Percentiles rank a stretch among this genome's conserved stretches.
These are phyloP conservation scores for Teleogryllus occipitalis DNA, from an alignment of 1,140 invertebrate species.

Conservation along the genomic window DNA sequence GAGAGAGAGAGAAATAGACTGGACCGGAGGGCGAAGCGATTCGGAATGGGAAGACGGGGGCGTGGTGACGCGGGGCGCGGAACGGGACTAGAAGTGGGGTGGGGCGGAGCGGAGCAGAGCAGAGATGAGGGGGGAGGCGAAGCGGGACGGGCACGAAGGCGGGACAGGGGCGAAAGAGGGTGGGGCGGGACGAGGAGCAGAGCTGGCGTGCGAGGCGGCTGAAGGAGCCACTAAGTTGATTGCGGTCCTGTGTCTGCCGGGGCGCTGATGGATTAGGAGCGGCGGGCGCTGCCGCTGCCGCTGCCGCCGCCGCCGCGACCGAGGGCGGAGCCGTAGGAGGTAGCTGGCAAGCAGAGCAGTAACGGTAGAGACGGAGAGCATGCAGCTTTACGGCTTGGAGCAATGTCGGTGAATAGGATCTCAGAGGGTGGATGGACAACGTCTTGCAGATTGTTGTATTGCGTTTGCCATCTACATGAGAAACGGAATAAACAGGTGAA, in stretches of 20 bases:
- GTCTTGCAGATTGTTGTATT: no score
- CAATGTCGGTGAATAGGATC: no score
- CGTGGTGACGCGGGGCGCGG: no score
- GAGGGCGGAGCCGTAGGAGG: not conserved
- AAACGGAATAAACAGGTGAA: no score
- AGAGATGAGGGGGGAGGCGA: not conserved
- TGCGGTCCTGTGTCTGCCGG: not conserved
- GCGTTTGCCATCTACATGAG: no score
- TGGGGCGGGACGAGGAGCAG: not conserved
- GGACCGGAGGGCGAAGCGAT: no score
- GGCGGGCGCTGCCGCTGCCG: no score
- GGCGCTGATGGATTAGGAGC: not conserved
- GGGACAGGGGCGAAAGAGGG: not conserved
- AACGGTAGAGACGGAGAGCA: not conserved
- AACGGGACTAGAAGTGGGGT: not conserved
- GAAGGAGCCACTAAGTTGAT: not conserved
- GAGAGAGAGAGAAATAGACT: no score
- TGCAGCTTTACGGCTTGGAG: no score
- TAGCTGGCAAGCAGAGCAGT: not conserved
- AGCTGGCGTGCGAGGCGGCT: not conserved
- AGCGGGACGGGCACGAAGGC: not conserved
- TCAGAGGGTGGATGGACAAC: no score
- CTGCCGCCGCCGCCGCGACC: not conserved
- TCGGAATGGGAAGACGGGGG: no score
- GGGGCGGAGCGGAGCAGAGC: not conserved